phyloP scores from a whole-genome alignment of 2,797 vertebrate species.

The Rhinatrema bivittatum region DNA sequence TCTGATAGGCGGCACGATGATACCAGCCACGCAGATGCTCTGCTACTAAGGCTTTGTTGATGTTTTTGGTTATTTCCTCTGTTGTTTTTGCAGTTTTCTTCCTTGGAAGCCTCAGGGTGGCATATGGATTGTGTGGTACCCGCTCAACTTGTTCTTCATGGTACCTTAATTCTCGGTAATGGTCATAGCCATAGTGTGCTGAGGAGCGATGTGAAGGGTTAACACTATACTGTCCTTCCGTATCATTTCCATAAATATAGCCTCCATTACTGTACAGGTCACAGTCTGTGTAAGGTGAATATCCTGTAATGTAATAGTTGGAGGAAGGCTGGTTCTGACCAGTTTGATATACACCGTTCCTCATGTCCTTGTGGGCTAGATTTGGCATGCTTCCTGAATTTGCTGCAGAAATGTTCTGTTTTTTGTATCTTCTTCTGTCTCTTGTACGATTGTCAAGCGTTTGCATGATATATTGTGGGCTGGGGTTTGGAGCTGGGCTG shows the following conservation, averaged over 20 bases:
- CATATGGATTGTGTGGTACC: conserved; percentile 75
- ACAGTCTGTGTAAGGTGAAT: conserved; percentile 57
- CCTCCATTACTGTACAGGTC: conserved; percentile 66
- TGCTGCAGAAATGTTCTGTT: conserved; percentile 66
- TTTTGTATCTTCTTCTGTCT: conserved; percentile 70
- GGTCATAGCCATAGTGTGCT: conserved; percentile 57
- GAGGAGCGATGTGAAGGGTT: conserved; percentile 68
- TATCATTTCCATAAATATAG: conserved; percentile 79
- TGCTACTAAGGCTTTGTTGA: conserved; percentile 83
- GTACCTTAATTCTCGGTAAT: conserved; percentile 56
- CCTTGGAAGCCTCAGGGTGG: conserved; percentile 77
- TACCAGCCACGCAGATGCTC: conserved; percentile 93
- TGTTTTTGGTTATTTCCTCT: conserved; percentile 71
- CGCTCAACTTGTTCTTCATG: conserved; percentile 65
- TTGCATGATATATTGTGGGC: conserved; percentile 53
- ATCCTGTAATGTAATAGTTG: conserved; percentile 78
- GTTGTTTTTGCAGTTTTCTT: conserved; percentile 58
- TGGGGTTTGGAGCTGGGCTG: conserved; percentile 54
- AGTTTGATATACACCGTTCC: conserved; percentile 57
- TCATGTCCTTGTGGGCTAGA: conserved; percentile 72
- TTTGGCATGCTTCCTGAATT: conserved; percentile 95
- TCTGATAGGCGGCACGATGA: conserved; percentile 76
- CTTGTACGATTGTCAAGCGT: conserved; percentile 66
- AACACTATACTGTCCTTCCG: conserved; percentile 85
- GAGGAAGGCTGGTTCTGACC: conserved; percentile 64